Base-by-base conservation (phyloP, 2,797 vertebrate genomes). In the Microctenopoma steveboyesi region DNA sequence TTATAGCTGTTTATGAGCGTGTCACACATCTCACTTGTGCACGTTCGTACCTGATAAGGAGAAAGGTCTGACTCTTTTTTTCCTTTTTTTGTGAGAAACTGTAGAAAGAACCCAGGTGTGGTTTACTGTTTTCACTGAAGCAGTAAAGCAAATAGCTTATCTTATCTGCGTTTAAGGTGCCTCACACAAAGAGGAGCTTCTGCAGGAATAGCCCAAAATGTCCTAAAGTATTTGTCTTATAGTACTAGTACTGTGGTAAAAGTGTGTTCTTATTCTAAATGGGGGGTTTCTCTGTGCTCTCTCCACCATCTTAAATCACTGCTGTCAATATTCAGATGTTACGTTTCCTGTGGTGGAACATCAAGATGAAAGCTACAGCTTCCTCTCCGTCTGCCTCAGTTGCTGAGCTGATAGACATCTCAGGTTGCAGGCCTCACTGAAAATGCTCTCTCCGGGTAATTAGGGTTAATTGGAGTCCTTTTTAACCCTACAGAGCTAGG, bases 401-500 rank as follows among this genome's bases (percentile, higher is more conserved):
- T 59, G 72, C 78, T 72, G 69, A 81, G 57, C 81, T 87, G 92
- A 88, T 83, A 90, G 76, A 85, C 89, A 82, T 91, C 92, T 94
- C 92, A 81, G 78, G 85, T 94, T 94, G 85, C 93, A 81, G 66
- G 86, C 73, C 78, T 90, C 76, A 75, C 72, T 92, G 85, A 91
- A 35, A 90, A 90, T 80, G 79, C 84, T 82, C 80, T 74, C 73
- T 91, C 84, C 71, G 81, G 71, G 84, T 93, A 94, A 94, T 94
- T 87, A 92, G 90, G 93, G 93, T 94, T 93, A 94, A 94, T 93
- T 93, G 88, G 85, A 87, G 84, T 88, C 54, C 74, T 86, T 93
- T 93, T 91, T 87, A 87, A 90, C 89, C 90, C 82, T 57, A 66
- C 62, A 79, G 83, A 85, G 76, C 27, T 25, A 30, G n/a, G 18